Base-by-base conservation (phyloP, 1,140 invertebrate species). In the Hormaphis cornu region DNA sequence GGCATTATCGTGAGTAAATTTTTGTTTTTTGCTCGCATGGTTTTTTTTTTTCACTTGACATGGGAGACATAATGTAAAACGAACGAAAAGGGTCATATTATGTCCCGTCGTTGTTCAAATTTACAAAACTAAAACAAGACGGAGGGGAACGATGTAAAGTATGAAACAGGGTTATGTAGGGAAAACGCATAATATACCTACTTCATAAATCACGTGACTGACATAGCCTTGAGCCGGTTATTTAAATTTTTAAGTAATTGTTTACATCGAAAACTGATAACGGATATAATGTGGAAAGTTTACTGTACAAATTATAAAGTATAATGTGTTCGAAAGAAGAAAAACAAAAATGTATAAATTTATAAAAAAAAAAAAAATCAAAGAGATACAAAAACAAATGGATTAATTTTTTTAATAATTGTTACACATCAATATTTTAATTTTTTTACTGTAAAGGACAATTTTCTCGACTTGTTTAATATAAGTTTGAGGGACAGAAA, bases 131-230 rank as follows among this genome's bases (percentile, higher is more conserved):
- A 58, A 24, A 40, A 58, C 24, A 14, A 35, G 35, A 40, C 20
- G 35, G 9, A 40, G 54, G 54, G 54, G 20, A 9, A n/a, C 24
- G 20, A 58, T 58, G 35, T 58, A 58, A 58, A 58, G 54, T 58
- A 40, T n/a, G n/a, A 58, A 58, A 40, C 33, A 24, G 20, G 54
- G 54, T 58, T 40, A n/a, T n/a, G n/a, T n/a, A 58, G 33, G 54
- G 33, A 56, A 56, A 37, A 35, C 20, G 54, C 40, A 58, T 37
- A 58, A 58, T n/a, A n/a, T n/a, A n/a, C n/a, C n/a, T n/a, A 58
- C 54, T 58, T 40, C 54, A 58, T 58, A 58, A 58, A 58, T 58
- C 54, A 58, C 33, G n/a, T 58, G 35, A 58, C 54, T 58, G 54
- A 58, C 54, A 58, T 40, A 30, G 54, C 33, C 33, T 58, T 58